Base-by-base conservation (phyloP, 2,113 vertebrate species). In the Monopterus albus region DNA sequence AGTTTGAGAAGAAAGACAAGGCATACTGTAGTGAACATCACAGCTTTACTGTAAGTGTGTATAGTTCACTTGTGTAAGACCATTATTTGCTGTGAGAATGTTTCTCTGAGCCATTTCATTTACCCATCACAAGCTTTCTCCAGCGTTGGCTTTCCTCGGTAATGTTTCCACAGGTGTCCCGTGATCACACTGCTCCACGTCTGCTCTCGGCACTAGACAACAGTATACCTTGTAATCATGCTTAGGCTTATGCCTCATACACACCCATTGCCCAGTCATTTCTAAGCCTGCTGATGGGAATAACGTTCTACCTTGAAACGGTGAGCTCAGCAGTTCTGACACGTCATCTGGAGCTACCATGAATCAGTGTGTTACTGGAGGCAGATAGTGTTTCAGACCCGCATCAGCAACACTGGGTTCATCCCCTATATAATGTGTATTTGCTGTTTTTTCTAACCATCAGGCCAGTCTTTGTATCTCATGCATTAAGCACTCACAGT, bases 291-390 rank as follows among this genome's bases (percentile, higher is more conserved):
- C 29, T 55, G 73, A 43, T 28, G 20, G 35, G 12, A 5, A 33
- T 51, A 36, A 60, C 26, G 38, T 21, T 47, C 35, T 17, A 10
- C 31, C 40, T 20, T 2, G 18, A 74, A 62, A 55, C 52, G 31
- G 8, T 43, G 25, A 47, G 14, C 45, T 43, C 71, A 67, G 81
- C 56, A 42, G 43, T 56, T 57, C 20, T 33, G 8, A 36, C 50
- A 61, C 47, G 13, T 4, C 29, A 62, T 67, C 56, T 26, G 33
- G 42, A 42, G 23, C 8, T 38, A 14, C 9, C 25, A 26, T 5
- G 10, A 36, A n/a, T 62, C 29, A 26, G 0, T 53, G 3, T 45
- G 5, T 33, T 23, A 39, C 31, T 29, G 18, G 17, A 55, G 21
- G 7, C 21, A 15, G 17, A n/a, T 18, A 39, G 28, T 18, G 11